phyloP scores from a whole-genome alignment of 2,888 invertebrate species.

The Coecobrya sp. region DNA sequence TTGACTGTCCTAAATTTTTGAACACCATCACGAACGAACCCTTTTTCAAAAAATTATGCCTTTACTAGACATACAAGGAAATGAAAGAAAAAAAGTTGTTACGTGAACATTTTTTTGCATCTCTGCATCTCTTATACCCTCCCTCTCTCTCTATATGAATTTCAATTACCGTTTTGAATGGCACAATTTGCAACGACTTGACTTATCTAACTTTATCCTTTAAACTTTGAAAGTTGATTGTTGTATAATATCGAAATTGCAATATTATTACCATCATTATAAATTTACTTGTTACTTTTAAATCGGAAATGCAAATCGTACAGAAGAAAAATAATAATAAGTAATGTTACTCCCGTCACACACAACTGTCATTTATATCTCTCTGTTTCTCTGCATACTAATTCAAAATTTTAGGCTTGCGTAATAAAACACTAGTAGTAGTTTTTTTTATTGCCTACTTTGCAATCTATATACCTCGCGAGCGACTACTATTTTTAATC shows the following conservation, averaged over 20 bases:
- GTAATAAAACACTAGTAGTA: conserved; percentile 47
- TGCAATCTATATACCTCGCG: background rate
- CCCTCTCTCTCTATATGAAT: conserved; percentile 17
- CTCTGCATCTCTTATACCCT: background rate
- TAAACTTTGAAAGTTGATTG: conserved; percentile 51
- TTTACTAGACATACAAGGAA: conserved; percentile 47
- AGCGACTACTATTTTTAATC: conserved; percentile 40
- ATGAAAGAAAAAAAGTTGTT: conserved; percentile 61
- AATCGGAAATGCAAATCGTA: conserved; percentile 63
- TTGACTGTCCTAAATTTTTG: conserved; percentile 58
- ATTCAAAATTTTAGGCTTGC: conserved; percentile 19
- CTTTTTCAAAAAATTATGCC: conserved; percentile 33
- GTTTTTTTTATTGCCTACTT: conserved; percentile 30
- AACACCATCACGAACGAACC: conserved; percentile 40
- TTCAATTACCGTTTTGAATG: conserved; percentile 47
- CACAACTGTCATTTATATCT: conserved; percentile 12
- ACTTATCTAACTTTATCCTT: conserved; percentile 43
- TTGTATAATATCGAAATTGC: conserved; percentile 43
- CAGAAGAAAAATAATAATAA: conserved; percentile 24
- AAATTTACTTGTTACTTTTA: conserved; percentile 44
- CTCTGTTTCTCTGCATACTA: background rate
- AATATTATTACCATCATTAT: conserved; percentile 41
- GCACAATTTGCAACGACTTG: conserved; percentile 1
- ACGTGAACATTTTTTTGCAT: conserved; percentile 36
- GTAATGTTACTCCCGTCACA: conserved; percentile 10